Evolutionary conservation across 1,140 invertebrate species (phyloP), one percentile per base, ranked within the genome.

Genomic region (Drosophila pachea): DNA sequence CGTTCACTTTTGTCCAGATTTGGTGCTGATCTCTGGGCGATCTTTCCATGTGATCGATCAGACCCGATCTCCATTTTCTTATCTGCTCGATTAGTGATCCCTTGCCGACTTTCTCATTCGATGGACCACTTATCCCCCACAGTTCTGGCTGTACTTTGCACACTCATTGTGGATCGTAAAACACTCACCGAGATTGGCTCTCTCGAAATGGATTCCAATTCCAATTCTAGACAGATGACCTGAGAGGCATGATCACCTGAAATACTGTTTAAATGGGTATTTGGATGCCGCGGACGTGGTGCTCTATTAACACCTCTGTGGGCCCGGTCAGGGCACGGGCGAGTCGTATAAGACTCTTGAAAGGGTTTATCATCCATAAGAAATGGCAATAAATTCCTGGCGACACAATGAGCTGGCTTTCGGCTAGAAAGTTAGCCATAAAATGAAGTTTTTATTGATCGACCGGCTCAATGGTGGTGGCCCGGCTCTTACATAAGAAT

Each of bases 251-350:
- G 55, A 43, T 59, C 47, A 66, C 35, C 49, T 32, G 38, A 40
- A 22, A 36, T 16, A 22, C 22, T 22, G 22, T 3, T 47, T n/a
- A 49, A 49, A 58, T 42, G 9, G 31, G n/a, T 22, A 36, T 31
- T 29, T 43, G 7, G 42, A 35, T n/a, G n/a, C 43, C 59, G 40
- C 42, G 14, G 47, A 43, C 52, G 33, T 3, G 36, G 40, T n/a
- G 14, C 22, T 47, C 65, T 74, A 77, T 84, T 82, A 82, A 82
- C 79, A 73, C 78, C 75, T 84, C 59, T 38, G 11, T 11, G 11
- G 36, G 36, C 36, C 36, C 36, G 7, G 22, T 1, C 22, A 2
- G 22, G 22, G 22, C 22, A 22, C 22, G 22, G 7, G 40, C 7
- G 40, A 14, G 3, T 29, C 45, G 9, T 47, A 47, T n/a, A 47